phyloP scores from a whole-genome alignment of 2,797 vertebrate genomes.

The Hozukius guyotensis region DNA sequence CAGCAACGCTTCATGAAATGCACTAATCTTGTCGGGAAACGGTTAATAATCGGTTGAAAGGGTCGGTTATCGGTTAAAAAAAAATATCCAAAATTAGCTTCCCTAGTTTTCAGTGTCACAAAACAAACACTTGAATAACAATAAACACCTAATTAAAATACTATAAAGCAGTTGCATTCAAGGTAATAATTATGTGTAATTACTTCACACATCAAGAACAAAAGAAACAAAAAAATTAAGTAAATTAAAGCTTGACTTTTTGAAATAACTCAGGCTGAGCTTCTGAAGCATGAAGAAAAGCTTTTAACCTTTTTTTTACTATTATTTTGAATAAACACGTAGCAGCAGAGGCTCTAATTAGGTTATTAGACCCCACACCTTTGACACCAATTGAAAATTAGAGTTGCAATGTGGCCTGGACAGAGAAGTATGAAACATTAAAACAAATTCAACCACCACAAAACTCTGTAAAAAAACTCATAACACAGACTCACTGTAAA shows the following conservation, averaged over 20 bases:
- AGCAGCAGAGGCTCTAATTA: background rate
- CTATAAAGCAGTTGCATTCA: background rate
- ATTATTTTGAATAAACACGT: background rate
- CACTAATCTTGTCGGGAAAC: too few relatives aligned
- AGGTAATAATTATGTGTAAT: background rate
- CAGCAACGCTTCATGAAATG: too few relatives aligned
- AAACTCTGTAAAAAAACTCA: background rate
- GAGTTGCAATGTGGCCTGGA: too few relatives aligned
- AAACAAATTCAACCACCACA: too few relatives aligned
- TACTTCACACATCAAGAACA: background rate
- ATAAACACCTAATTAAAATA: background rate
- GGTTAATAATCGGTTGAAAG: too few relatives aligned
- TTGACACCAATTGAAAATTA: too few relatives aligned
- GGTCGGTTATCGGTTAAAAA: too few relatives aligned
- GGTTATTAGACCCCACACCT: background rate
- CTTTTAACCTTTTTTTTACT: background rate
- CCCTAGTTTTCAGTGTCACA: background rate
- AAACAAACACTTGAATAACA: background rate
- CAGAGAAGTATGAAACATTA: too few relatives aligned
- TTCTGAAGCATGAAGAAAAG: background rate
- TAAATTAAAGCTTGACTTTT: background rate
- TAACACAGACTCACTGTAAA: background rate
- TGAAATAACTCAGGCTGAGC: background rate
- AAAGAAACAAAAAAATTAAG: background rate
- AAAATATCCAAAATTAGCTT: too few relatives aligned